Evolutionary conservation across 1,140 invertebrate species (phyloP).

Genomic region (Rhagoletis pomonella): DNA sequence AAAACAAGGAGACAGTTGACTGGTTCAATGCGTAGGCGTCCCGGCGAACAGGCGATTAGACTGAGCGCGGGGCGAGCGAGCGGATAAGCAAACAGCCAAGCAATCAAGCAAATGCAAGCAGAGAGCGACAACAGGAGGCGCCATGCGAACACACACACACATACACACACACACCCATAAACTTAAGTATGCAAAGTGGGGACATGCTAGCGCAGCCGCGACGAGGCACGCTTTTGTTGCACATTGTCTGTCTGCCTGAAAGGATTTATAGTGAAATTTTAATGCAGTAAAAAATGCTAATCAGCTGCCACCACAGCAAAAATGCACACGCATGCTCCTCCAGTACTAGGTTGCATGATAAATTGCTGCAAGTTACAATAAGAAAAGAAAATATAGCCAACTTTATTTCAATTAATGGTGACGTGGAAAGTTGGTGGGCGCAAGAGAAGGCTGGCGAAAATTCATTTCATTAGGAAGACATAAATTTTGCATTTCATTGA

Average conservation of each 20-base stretch:
- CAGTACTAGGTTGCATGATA: background rate
- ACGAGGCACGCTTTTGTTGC: constrained; percentile 40
- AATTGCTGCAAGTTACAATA: constrained; percentile 37
- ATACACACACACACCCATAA: background rate
- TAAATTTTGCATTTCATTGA: constrained; percentile 44
- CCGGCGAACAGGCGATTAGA: background rate
- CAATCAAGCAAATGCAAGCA: background rate
- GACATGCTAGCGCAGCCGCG: background rate
- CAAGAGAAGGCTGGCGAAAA: background rate
- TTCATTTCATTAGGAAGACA: constrained; percentile 50
- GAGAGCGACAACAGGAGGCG: background rate
- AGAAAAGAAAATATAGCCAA: constrained; percentile 5
- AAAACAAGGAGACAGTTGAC: constrained; percentile 46
- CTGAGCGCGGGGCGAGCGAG: background rate
- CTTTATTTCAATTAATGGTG: constrained; percentile 45
- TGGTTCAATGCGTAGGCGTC: constrained; percentile 46
- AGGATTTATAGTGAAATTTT: constrained; percentile 48
- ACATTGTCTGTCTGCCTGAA: constrained; percentile 34
- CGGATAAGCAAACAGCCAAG: constrained; percentile 41
- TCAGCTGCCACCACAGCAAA: constrained; percentile 38
- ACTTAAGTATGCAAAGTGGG: background rate
- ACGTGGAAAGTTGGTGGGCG: constrained; percentile 1
- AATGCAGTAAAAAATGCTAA: constrained; percentile 50
- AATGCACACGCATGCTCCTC: background rate
- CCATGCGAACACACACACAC: background rate